Evolutionary conservation across 2,888 invertebrate genomes (phyloP).

Genomic region (Beris morrisii): DNA sequence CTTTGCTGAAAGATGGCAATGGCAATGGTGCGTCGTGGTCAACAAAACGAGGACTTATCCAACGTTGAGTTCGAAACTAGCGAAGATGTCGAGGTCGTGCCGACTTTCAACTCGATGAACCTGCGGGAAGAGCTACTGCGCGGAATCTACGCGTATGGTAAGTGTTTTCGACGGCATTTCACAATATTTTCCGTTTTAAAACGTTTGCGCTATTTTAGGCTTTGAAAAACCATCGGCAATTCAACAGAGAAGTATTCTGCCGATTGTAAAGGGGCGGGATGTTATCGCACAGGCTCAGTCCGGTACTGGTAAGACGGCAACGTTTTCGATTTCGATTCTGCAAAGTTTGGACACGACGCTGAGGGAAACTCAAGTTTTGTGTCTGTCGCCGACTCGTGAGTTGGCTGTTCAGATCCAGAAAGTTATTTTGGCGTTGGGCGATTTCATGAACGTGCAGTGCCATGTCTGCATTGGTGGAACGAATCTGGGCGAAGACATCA

Average conservation of each 20-base stretch:
- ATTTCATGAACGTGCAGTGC: conserved; percentile 99
- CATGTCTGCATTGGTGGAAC: conserved; percentile 99
- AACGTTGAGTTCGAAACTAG: conserved; percentile 99
- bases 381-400: conserved; percentile 95
- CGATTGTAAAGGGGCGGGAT: conserved; percentile 95
- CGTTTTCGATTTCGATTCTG: conserved; percentile 94
- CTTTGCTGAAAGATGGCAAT: too few relatives aligned
- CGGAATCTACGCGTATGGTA: conserved; percentile 98
- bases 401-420: conserved; percentile 98
- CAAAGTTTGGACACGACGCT: conserved; percentile 90
- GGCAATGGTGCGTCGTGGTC: conserved; percentile 40
- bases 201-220: conserved; percentile 61
- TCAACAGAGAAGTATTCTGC: conserved; percentile 94
- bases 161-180: conserved; percentile 42
- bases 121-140: conserved; percentile 91
- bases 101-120: conserved; percentile 94
- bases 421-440: conserved; percentile 79
- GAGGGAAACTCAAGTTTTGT: conserved; percentile 90
- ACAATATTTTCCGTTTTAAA: too few relatives aligned
- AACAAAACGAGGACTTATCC: conserved; percentile 80
- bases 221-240: conserved; percentile 99
- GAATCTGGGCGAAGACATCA: conserved; percentile 96
- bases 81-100: conserved; percentile 98
- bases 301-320: conserved; percentile 97
- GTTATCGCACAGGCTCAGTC: conserved; percentile 99